Conservation (phyloP, 2,113 vertebrate genomes). For the Cricetomys ansorgei region DNA sequence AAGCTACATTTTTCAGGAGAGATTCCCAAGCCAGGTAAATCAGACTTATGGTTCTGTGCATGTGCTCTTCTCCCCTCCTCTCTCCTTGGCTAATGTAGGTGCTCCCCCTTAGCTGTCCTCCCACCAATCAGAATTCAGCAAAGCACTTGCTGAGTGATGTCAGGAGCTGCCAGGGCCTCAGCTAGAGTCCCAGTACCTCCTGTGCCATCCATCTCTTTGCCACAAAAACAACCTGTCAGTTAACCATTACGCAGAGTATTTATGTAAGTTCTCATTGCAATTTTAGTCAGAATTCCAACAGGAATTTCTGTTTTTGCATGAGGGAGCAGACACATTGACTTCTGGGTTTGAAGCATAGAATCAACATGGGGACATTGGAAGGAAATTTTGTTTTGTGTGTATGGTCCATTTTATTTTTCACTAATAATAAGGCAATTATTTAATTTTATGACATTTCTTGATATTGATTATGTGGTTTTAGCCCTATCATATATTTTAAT, state of each 20-base stretch:
- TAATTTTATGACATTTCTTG: neutral
- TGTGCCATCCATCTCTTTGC: neutral
- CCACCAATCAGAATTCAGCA: neutral
- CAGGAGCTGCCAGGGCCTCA: neutral
- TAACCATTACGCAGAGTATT: neutral
- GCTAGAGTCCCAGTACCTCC: neutral
- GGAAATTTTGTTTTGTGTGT: neutral
- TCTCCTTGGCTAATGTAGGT: neutral
- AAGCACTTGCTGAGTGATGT: neutral
- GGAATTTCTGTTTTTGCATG: neutral
- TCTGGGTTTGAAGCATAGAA: constrained; percentile 19
- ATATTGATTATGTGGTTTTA: neutral
- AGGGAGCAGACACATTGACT: neutral
- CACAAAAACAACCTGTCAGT: neutral
- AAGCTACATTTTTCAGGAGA: constrained; percentile 15
- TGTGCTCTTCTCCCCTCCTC: fast-evolving
- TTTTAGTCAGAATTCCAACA: neutral
- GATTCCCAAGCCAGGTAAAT: neutral
- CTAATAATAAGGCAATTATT: neutral
- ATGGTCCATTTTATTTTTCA: neutral
- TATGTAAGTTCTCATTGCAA: neutral
- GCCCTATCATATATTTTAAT: neutral
- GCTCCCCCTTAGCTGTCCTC: neutral
- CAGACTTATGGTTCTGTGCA: neutral
- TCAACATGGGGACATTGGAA: constrained; percentile 12